These are phyloP conservation scores for Muscicapa adusta DNA, from an alignment of 2,113 vertebrate genomes.

Conservation along the genomic window DNA sequence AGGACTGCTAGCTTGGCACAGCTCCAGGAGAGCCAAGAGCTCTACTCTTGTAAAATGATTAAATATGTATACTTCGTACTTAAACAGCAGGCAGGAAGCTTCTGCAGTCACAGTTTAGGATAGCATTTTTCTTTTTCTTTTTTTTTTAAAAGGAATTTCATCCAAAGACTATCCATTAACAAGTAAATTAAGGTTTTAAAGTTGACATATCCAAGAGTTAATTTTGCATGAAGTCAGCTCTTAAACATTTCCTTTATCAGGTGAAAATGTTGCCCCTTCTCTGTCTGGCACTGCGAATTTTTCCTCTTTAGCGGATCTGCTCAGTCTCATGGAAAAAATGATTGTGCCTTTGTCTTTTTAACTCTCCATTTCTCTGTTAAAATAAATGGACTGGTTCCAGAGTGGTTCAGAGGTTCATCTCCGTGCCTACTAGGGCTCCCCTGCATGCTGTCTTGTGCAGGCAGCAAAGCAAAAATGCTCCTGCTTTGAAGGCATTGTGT, in stretches of 20 bases:
- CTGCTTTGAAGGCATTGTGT: neutral
- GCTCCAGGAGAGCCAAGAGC: constrained; percentile 15
- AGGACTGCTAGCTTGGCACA: neutral
- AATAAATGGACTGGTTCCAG: constrained; percentile 4
- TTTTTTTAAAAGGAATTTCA: neutral
- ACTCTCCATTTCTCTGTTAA: constrained; percentile 19
- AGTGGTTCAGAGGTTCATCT: neutral
- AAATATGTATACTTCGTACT: constrained; percentile 30
- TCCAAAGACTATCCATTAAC: constrained; percentile 6
- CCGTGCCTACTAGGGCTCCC: neutral
- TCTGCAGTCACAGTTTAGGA: neutral
- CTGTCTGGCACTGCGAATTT: constrained; percentile 20
- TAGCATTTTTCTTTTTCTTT: neutral
- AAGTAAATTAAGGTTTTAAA: constrained; percentile 54
- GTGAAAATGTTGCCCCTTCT: constrained; percentile 56
- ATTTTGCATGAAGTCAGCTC: constrained; percentile 65
- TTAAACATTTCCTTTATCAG: constrained; percentile 66
- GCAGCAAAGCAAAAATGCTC: neutral
- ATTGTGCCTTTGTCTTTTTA: constrained; percentile 28
- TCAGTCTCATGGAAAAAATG: constrained; percentile 42
- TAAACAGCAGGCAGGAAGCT: constrained; percentile 16
- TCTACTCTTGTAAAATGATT: constrained; percentile 42
- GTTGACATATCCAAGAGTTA: constrained; percentile 37
- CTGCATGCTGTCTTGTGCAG: neutral
- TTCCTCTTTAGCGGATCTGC: constrained; percentile 12